A percentile compares a stretch with the other conserved stretches of the same genome.
Evolutionary conservation across 2,113 vertebrate species (phyloP).

Genomic region (Galeopterus variegatus): DNA sequence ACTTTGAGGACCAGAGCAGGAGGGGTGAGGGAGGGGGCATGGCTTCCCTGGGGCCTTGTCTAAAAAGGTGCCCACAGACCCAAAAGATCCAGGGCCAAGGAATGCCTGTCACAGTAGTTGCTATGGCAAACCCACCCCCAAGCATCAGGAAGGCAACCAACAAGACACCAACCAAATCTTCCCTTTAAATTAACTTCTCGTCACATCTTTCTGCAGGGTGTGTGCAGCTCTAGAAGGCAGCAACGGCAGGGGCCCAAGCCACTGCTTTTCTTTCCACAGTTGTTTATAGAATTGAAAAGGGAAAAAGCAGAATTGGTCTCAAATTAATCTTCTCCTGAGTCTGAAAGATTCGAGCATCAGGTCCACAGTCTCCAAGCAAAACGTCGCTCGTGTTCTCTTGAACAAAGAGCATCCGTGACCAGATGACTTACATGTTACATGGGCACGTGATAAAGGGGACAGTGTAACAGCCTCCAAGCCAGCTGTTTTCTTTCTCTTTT

Average conservation of each 20-base stretch:
- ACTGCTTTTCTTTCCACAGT: neutral
- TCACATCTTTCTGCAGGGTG: neutral
- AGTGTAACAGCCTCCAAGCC: neutral
- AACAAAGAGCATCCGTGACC: slow-evolving; percentile 32
- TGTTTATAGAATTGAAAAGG: slow-evolving; percentile 24
- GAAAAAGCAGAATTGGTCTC: neutral
- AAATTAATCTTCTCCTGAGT: neutral
- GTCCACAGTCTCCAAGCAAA: neutral
- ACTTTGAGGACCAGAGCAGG: neutral
- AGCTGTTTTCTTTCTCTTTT: neutral
- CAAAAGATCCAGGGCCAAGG: neutral
- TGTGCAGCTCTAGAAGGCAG: neutral
- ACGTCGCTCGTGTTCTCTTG: neutral
- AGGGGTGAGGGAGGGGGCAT: neutral
- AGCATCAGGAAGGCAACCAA: neutral
- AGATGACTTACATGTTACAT: rapidly evolving
- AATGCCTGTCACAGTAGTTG: neutral
- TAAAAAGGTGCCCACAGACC: neutral
- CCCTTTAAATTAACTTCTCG: neutral
- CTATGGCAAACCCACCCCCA: neutral
- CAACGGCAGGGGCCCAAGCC: neutral
- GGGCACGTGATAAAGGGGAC: neutral
- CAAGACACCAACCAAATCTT: neutral
- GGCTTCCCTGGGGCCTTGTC: neutral
- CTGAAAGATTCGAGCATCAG: neutral